A percentile compares a stretch with the other conserved stretches of the same genome.
These are phyloP conservation scores for Emydocephalus ijimae DNA, from an alignment of 2,113 vertebrate species.

Conservation along the genomic window DNA sequence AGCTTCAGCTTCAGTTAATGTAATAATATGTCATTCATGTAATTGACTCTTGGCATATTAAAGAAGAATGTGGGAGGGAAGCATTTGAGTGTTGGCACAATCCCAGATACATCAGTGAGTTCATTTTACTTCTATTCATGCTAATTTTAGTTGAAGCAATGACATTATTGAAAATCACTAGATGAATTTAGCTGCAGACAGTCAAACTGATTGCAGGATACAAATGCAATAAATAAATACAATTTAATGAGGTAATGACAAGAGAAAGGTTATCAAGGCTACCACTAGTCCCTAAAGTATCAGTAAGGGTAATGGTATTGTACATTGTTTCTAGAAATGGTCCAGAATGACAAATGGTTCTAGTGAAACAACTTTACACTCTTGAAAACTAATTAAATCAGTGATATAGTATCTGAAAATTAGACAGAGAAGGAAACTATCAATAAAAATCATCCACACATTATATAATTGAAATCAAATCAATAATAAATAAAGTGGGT, in stretches of 20 bases:
- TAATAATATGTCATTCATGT: not conserved
- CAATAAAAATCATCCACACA: not conserved
- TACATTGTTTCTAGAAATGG: not conserved
- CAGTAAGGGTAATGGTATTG: not conserved
- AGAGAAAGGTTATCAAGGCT: not conserved
- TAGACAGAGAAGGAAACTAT: not conserved
- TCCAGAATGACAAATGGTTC: not conserved
- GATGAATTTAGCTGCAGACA: not conserved
- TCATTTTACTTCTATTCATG: not conserved
- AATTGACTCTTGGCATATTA: not conserved
- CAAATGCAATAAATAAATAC: not conserved
- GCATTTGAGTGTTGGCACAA: not conserved
- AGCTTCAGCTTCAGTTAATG: not conserved
- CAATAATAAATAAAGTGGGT: not conserved
- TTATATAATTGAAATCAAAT: not conserved
- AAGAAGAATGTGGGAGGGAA: not conserved
- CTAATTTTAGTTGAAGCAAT: not conserved
- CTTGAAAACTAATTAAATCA: not conserved
- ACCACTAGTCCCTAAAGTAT: not conserved
- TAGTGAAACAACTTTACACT: not conserved
- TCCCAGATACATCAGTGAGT: not conserved
- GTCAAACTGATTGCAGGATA: not conserved
- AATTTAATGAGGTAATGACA: not conserved
- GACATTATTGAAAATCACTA: not conserved
- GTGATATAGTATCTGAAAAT: not conserved